phyloP scores from a whole-genome alignment of 2,113 vertebrate species.

The Sula dactylatra region DNA sequence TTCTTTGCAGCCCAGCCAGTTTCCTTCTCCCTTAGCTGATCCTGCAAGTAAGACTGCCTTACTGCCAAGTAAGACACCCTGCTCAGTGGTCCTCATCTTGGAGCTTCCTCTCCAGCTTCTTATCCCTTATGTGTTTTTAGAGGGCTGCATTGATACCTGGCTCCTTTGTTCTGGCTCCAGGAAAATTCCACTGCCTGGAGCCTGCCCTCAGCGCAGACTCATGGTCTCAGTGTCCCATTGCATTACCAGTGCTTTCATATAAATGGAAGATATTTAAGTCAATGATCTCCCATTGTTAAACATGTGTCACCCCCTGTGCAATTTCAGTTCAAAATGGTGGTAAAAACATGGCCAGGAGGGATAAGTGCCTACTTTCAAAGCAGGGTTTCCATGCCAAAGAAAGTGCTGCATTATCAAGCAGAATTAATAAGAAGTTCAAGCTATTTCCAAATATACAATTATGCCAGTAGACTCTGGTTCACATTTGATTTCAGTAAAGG shows the following conservation, averaged over 20 bases:
- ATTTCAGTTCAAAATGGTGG: slow-evolving; percentile 3
- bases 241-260: background rate
- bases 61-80: background rate
- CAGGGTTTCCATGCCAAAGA: background rate
- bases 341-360: background rate
- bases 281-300: slow-evolving; percentile 48
- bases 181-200: slow-evolving; percentile 22
- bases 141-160: background rate
- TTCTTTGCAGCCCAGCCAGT: background rate
- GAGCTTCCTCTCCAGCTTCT: background rate
- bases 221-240: background rate
- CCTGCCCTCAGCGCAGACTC: background rate
- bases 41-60: too few species aligned
- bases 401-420: background rate
- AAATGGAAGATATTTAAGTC: slow-evolving; percentile 27
- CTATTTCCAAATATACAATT: background rate
- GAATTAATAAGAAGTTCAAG: background rate
- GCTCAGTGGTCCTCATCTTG: background rate
- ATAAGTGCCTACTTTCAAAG: background rate
- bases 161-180: background rate
- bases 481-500: background rate
- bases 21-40: background rate
- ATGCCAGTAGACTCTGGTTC: background rate
- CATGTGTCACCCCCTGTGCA: background rate
- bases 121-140: background rate